Percentiles rank a stretch among this genome's conserved stretches.
Evolutionary conservation across 1,140 invertebrate species (phyloP).

Genomic region (Drusus annulatus): DNA sequence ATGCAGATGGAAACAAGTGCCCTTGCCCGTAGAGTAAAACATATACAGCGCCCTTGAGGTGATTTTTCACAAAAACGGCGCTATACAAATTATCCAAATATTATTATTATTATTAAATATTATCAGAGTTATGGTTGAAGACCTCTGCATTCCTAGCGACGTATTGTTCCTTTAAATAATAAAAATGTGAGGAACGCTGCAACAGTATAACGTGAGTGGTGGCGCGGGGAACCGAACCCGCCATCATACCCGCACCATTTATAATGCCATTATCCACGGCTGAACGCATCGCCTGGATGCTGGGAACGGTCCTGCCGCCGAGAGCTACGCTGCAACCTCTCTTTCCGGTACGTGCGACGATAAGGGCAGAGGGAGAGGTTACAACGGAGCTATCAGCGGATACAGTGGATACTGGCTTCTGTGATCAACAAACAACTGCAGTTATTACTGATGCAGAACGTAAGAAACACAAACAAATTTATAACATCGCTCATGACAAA

Average conservation of each 20-base stretch:
- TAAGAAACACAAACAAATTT: neutral
- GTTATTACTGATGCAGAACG: neutral
- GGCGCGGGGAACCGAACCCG: neutral
- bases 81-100: too few species aligned
- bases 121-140: neutral
- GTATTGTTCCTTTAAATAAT: constrained; percentile 3
- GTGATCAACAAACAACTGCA: neutral
- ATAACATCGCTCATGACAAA: too few species aligned
- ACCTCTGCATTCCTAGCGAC: neutral
- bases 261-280: constrained; percentile 36
- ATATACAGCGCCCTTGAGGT: too few species aligned
- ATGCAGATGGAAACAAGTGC: too few species aligned
- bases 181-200: constrained; percentile 13
- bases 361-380: neutral
- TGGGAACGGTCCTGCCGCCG: neutral
- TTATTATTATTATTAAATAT: too few species aligned
- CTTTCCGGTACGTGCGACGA: neutral
- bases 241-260: constrained; percentile 21
- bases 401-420: neutral
- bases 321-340: neutral
- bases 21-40: too few species aligned
- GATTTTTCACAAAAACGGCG: too few species aligned
- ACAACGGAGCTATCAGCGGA: neutral
- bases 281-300: constrained; percentile 1
- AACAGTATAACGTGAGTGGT: too few species aligned